Percentiles rank a stretch among this genome's conserved stretches.
Conservation (phyloP, 2,113 vertebrate genomes). For the Chiloscyllium plagiosum region DNA sequence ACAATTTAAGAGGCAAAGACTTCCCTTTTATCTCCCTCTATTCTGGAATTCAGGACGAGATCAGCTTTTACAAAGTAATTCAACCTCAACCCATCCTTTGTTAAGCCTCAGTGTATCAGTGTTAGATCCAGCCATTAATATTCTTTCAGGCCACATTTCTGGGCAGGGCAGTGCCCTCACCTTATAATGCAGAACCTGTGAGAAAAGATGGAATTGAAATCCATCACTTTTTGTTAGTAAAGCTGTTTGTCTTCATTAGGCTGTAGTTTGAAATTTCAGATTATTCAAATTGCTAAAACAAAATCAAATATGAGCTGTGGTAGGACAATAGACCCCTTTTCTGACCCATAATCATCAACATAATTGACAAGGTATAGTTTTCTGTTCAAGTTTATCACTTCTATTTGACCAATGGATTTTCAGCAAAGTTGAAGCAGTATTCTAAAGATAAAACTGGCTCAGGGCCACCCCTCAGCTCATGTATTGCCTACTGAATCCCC, state of each 20-base stretch:
- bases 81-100: not conserved
- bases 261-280: not conserved
- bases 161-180: not conserved
- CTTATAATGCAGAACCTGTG: not conserved
- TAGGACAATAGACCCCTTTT: not conserved
- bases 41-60: not conserved
- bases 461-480: not conserved
- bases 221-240: not conserved
- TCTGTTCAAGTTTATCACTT: not conserved
- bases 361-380: not conserved
- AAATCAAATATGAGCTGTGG: not conserved
- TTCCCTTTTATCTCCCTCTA: not conserved
- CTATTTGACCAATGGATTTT: not conserved
- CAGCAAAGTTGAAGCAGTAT: not conserved
- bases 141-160: not conserved
- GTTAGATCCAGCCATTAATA: not conserved
- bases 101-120: not conserved
- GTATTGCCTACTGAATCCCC: too few species aligned
- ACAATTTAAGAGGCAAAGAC: not conserved
- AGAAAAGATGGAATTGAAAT: not conserved
- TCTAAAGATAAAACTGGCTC: not conserved
- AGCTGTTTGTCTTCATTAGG: not conserved
- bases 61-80: not conserved
- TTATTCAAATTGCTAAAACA: not conserved
- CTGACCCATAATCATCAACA: too few species aligned